Base-by-base conservation (phyloP, 2,797 vertebrate species). In the Ctenopoma kingsleyae region DNA sequence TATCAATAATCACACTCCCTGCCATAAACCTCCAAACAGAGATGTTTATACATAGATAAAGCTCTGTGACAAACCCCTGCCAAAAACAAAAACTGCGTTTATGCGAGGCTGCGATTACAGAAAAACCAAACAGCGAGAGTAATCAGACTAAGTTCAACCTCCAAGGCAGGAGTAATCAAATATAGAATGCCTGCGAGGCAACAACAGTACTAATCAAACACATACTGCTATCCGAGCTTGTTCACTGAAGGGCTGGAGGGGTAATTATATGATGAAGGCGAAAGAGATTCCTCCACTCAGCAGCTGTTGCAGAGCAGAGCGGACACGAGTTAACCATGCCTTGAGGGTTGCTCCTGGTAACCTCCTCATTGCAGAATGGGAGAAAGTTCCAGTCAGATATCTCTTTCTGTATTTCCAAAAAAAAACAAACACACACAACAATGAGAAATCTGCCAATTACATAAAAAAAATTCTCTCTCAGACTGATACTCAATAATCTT, bases 1-100 rank as follows among this genome's bases (percentile, higher is more conserved):
- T 73, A 78, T 80, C 84, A 81, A 86, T 87, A 90, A 86, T 81
- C 77, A 78, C 54, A 46, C 60, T 35, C 36, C 13, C 46, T 9
- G 16, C 32, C 10, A 38, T 67, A 67, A 74, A 83, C 51, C 60
- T 68, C 60, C 70, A 76, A 87, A 88, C 77, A 81, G 77, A 86
- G 80, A 89, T 86, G 86, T 91, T 90, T 85, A 81, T 74, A 87
- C 76, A 83, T 19, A 81, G 81, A 91, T 88, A 90, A 87, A 59
- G 35, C 63, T 61, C 20, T 40, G 9, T 80, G 78, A 81, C 63
- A 64, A 72, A 73, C 36, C 41, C 17, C 47, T 27, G 47, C 67
- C 81, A 81, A 75, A 80, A 74, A 36, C 83, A 68, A 81, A 36
- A 71, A 74, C 27, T 49, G 30, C 55, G 47, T 77, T 80, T 66